Base-by-base conservation (phyloP, 1,140 invertebrate species). In the Thaumetopoea pityocampa region DNA sequence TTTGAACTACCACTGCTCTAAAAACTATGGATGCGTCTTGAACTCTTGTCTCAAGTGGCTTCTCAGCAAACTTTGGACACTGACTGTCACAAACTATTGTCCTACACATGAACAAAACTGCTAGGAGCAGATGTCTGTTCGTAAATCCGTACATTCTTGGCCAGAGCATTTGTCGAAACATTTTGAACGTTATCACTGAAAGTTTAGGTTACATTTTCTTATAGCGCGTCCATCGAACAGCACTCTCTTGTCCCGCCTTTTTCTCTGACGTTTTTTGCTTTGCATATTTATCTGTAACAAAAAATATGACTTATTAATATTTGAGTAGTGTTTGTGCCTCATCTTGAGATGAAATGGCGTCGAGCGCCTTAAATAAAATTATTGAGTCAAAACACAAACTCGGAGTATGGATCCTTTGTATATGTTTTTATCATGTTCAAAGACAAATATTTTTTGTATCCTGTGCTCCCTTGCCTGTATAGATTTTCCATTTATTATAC, bases 1-100 rank as follows among this genome's bases (percentile, higher is more conserved):
- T 64, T 30, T 81, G 70, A 26, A 84, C 73, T 28, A 81, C 76
- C 7, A 84, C 78, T 5, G 73, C 76, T 26, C 76, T 73, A 67
- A 84, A 84, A 53, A 82, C 78, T 65, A 82, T 80, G 9, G 73
- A 67, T 50, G 80, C 78, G 29, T 84, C 78, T 65, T 79, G 76
- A 32, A 84, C 76, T 42, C 80, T 51, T 22, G 80, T 84, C 64
- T 84, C 80, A n/a, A 84, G 55, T 14, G 76, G 80, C 38, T 67
- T 77, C 49, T 79, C 80, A 9, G 78, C 76, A 33, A 65, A 81
- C 71, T 81, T 84, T 10, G 80, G 80, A 55, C 80, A 84, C 61
- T 67, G 74, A 47, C 73, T 73, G 66, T 84, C 80, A 71, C 80
- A 81, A 63, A 80, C 73, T 69, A 81, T 78, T 38, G 76, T 79